Conservation (phyloP, 64 coral and sea anemone genomes). For the Montipora foliosa region DNA sequence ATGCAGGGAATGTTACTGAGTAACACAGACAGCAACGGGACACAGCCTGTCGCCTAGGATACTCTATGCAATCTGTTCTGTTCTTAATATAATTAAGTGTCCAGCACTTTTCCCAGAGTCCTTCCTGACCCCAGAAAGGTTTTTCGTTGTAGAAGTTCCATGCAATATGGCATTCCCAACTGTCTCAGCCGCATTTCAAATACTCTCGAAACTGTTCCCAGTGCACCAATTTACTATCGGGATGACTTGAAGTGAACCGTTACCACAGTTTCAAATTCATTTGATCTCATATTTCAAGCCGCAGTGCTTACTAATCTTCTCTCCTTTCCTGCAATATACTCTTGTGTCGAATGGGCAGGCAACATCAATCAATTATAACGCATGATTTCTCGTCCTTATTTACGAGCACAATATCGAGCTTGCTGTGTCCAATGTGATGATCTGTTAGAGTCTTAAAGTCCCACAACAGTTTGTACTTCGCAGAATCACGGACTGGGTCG, state of each 20-base stretch:
- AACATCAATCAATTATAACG: neutral
- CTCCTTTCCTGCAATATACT: neutral
- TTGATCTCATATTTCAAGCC: neutral
- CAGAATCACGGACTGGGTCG: neutral
- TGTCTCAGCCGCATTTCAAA: neutral
- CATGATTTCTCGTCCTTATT: neutral
- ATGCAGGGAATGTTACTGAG: too few species aligned
- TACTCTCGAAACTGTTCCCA: neutral
- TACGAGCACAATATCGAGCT: neutral
- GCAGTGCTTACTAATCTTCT: neutral
- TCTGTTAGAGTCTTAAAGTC: neutral
- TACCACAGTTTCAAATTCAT: neutral
- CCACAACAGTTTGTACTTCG: neutral
- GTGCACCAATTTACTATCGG: slow-evolving; percentile 11
- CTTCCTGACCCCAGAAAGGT: slow-evolving; percentile 8
- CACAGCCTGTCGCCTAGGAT: too few species aligned
- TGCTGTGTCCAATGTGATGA: neutral
- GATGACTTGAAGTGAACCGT: neutral
- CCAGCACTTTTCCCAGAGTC: neutral
- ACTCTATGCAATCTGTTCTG: too few species aligned
- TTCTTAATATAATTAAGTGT: too few species aligned
- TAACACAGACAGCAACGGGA: too few species aligned
- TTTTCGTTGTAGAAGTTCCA: neutral
- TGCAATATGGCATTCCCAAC: neutral
- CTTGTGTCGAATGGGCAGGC: neutral